These are phyloP conservation scores for Micrasema longulum DNA, from an alignment of 1,140 invertebrate genomes.

Conservation along the genomic window DNA sequence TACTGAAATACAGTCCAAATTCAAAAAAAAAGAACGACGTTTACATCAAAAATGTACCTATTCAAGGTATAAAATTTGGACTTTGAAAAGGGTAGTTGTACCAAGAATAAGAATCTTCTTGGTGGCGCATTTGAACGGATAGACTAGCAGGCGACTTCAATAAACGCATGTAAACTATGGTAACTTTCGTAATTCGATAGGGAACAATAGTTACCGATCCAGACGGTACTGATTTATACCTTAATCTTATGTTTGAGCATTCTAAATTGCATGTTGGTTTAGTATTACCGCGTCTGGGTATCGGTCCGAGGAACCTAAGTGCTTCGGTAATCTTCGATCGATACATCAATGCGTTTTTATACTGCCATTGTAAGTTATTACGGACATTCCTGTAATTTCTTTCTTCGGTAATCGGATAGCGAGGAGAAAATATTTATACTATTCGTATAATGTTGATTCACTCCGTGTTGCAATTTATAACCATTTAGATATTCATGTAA, in stretches of 20 bases:
- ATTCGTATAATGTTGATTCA: too few species aligned
- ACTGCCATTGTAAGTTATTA: constrained; percentile 30
- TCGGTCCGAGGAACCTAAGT: constrained; percentile 18
- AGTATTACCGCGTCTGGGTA: constrained; percentile 6
- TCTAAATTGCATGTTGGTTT: constrained; percentile 53
- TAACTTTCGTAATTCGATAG: constrained; percentile 44
- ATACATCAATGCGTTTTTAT: constrained; percentile 25
- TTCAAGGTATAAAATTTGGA: too few species aligned
- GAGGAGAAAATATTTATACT: not conserved
- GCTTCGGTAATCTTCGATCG: constrained; percentile 20
- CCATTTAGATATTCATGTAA: too few species aligned
- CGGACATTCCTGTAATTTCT: constrained; percentile 32
- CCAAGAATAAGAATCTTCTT: not conserved
- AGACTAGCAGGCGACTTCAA: not conserved
- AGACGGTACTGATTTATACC: constrained; percentile 50
- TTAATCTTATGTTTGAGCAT: constrained; percentile 51
- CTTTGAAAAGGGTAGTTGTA: too few species aligned
- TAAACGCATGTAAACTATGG: constrained; percentile 37
- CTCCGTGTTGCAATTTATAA: too few species aligned
- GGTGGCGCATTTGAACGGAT: too few species aligned
- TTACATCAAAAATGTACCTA: too few species aligned
- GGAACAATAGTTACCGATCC: constrained; percentile 41
- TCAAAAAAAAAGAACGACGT: too few species aligned
- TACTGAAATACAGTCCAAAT: too few species aligned
- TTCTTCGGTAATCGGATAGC: constrained; percentile 20